Conservation (phyloP, 2,113 vertebrate species). For the Sisor rabdophorus region DNA sequence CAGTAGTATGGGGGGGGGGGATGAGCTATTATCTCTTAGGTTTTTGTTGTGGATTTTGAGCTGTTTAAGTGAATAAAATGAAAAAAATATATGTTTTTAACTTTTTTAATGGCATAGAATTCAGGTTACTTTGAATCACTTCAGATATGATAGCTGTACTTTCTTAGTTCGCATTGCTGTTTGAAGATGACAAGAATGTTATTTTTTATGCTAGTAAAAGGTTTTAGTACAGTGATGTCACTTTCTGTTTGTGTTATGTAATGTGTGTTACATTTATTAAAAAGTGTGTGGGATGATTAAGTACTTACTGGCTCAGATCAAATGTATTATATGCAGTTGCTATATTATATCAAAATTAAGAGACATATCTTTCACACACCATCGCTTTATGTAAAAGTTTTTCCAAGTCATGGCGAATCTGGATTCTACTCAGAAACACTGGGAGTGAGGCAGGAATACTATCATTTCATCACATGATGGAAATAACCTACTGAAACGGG, state of each 20-base stretch:
- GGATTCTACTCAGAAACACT: background rate
- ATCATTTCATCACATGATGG: background rate
- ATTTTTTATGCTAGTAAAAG: background rate
- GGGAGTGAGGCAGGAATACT: background rate
- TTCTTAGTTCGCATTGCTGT: background rate
- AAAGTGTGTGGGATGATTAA: background rate
- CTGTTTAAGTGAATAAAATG: background rate
- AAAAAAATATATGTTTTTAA: too few species aligned
- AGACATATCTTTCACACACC: background rate
- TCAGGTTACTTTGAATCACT: background rate
- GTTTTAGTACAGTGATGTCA: background rate
- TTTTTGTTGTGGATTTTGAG: background rate
- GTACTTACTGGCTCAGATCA: background rate
- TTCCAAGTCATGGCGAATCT: background rate
- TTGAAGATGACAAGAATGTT: background rate
- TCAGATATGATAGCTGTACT: background rate
- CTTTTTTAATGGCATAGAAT: too few species aligned
- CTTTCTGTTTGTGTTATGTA: background rate
- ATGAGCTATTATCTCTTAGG: constrained; percentile 3
- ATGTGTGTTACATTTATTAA: constrained; percentile 4
- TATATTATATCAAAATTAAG: background rate
- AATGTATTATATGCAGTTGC: background rate
- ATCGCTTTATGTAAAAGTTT: background rate
- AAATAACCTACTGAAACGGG: background rate
- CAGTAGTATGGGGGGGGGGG: background rate